Conservation (phyloP, 2,888 invertebrate species). For the Leptogaster cylindrica region DNA sequence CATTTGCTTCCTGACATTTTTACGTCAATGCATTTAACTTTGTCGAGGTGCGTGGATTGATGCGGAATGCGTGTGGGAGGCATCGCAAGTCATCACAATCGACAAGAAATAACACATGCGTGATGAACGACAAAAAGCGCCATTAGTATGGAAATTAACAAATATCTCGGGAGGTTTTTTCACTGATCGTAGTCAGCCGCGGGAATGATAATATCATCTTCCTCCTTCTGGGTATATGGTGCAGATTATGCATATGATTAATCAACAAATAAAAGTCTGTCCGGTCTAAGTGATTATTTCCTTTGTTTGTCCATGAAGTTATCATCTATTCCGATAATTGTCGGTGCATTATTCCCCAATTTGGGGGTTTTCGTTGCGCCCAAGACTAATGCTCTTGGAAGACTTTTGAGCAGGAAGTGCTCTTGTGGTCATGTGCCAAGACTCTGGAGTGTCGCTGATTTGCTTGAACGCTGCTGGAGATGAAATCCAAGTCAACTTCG, state of each 20-base stretch:
- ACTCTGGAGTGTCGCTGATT: too few relatives aligned
- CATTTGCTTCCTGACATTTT: too few relatives aligned
- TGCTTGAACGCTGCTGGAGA: not conserved
- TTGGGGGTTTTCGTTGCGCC: not conserved
- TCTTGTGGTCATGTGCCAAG: not conserved
- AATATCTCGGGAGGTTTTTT: slow-evolving; percentile 10
- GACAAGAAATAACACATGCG: slow-evolving; percentile 15
- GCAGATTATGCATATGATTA: not conserved
- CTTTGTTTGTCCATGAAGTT: slow-evolving; percentile 1
- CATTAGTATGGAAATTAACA: slow-evolving; percentile 33
- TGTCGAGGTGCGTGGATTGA: too few relatives aligned
- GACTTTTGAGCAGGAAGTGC: not conserved
- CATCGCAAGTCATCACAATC: not conserved
- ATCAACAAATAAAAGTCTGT: not conserved
- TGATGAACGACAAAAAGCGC: slow-evolving; percentile 27
- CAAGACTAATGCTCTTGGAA: not conserved
- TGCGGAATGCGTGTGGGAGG: not conserved
- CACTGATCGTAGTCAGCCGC: not conserved
- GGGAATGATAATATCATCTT: not conserved
- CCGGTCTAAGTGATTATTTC: not conserved
- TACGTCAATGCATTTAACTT: too few relatives aligned
- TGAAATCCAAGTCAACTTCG: slow-evolving; percentile 6
- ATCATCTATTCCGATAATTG: slow-evolving; percentile 9
- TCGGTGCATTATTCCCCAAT: slow-evolving; percentile 23
- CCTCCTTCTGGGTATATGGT: not conserved